Evolutionary conservation across 1,140 invertebrate genomes (phyloP).

Genomic region (Apis dorsata): DNA sequence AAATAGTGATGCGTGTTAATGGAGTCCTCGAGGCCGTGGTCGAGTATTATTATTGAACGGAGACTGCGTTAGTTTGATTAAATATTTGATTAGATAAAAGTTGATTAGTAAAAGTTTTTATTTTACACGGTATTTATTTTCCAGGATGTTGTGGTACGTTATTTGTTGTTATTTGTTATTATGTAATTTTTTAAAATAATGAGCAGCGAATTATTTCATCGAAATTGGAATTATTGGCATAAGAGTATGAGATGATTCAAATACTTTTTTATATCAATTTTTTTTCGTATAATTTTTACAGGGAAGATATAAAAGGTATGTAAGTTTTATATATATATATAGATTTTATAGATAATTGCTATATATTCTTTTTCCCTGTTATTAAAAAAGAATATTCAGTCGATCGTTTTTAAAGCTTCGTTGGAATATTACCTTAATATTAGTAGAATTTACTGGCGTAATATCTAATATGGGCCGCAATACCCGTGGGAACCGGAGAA

Average conservation of each 20-base stretch:
- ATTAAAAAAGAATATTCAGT: not conserved
- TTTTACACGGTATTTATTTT: no score
- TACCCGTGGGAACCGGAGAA: slow-evolving; percentile 4
- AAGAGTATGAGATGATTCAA: no score
- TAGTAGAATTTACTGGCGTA: slow-evolving; percentile 3
- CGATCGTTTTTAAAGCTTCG: not conserved
- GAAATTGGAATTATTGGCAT: no score
- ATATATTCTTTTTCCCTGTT: not conserved
- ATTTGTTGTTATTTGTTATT: no score
- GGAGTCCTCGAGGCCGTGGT: not conserved
- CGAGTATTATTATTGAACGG: not conserved
- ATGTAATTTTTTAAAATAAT: no score
- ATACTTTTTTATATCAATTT: no score
- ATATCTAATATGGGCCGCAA: slow-evolving; percentile 28
- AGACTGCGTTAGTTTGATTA: not conserved
- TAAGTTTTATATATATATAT: no score
- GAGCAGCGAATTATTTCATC: no score
- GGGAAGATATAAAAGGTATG: no score
- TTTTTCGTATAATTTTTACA: no score
- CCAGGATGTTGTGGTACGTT: no score
- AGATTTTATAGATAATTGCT: not conserved
- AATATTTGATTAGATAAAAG: not conserved
- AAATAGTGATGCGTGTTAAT: not conserved
- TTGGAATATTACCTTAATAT: slow-evolving; percentile 23
- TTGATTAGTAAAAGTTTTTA: no score